These are phyloP conservation scores for Hozukius guyotensis DNA, from an alignment of 2,797 vertebrate genomes.

Conservation along the genomic window DNA sequence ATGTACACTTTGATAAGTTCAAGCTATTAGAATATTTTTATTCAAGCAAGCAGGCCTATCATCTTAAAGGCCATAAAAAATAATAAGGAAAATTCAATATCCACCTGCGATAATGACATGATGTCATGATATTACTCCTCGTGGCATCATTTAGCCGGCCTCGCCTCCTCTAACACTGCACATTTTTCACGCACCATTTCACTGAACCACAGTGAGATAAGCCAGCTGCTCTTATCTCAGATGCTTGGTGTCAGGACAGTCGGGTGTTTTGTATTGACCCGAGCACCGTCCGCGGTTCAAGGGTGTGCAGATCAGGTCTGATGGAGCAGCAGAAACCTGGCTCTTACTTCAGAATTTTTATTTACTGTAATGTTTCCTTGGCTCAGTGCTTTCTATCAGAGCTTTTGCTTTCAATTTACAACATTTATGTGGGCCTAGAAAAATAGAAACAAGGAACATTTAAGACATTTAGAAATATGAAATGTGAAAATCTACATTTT, in stretches of 20 bases:
- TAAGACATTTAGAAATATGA: neutral
- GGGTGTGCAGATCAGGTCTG: constrained; percentile 41
- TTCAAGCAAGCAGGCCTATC: neutral
- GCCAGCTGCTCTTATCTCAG: constrained; percentile 68
- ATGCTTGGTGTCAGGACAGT: constrained; percentile 54
- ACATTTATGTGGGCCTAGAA: neutral
- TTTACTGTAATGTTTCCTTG: neutral
- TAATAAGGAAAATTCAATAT: constrained; percentile 60
- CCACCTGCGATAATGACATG: constrained; percentile 63
- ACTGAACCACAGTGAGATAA: constrained; percentile 70
- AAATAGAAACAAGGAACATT: neutral
- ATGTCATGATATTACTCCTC: constrained; percentile 64
- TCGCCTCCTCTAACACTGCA: constrained; percentile 67
- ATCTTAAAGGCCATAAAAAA: constrained; percentile 53
- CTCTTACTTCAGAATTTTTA: neutral
- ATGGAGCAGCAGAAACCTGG: neutral
- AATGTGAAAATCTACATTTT: neutral
- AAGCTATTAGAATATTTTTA: neutral
- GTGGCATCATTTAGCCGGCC: constrained; percentile 66
- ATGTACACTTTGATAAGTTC: neutral
- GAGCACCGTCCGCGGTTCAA: constrained; percentile 21
- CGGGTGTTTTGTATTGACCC: constrained; percentile 53
- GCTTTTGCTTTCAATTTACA: neutral
- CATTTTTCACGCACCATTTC: constrained; percentile 76
- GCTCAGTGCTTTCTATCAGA: neutral